phyloP scores from a whole-genome alignment of 2,797 vertebrate species.

The Rhynchonycteris naso region DNA sequence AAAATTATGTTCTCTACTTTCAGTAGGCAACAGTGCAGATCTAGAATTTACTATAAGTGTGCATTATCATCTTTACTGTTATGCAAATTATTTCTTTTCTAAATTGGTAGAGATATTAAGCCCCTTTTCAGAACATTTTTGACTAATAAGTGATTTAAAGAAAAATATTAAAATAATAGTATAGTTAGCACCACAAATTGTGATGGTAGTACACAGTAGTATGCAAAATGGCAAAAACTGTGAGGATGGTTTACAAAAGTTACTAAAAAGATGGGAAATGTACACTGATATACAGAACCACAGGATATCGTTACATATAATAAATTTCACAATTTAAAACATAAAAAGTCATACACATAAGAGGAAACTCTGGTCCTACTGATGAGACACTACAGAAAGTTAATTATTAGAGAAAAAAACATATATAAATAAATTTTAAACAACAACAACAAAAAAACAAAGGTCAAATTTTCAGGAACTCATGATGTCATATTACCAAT shows the following conservation, averaged over 20 bases:
- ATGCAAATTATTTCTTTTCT: neutral
- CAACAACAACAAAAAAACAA: neutral
- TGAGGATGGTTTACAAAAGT: neutral
- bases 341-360: neutral
- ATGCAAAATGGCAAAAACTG: neutral
- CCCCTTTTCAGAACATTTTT: neutral
- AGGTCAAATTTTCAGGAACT: neutral
- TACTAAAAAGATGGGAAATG: constrained; percentile 33
- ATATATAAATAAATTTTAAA: too few relatives aligned
- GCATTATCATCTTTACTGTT: neutral
- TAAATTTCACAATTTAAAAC: constrained; percentile 40
- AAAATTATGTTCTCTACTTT: neutral
- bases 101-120: neutral
- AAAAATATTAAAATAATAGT: neutral
- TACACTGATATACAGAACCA: neutral
- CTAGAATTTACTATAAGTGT: neutral
- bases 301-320: neutral
- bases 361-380: neutral
- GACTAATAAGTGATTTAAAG: neutral
- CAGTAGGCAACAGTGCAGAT: neutral
- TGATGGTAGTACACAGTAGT: neutral
- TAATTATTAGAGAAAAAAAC: neutral
- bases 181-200: neutral
- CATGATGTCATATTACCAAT: neutral
- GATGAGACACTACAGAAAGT: neutral